phyloP scores from a whole-genome alignment of 2,888 invertebrate genomes.

The Drosophila tanythrix region DNA sequence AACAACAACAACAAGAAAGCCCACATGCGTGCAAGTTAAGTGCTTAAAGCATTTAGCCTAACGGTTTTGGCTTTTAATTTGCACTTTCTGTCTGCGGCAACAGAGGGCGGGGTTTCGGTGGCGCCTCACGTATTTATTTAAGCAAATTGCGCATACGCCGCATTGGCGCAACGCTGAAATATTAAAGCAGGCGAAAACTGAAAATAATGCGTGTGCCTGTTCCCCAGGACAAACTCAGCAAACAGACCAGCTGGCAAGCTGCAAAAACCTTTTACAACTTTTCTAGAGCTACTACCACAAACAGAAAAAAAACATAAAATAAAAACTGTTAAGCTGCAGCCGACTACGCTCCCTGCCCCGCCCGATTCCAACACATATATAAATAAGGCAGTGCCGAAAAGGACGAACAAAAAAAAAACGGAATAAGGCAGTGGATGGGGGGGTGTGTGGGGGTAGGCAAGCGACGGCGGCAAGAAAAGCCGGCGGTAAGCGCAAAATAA shows the following conservation, averaged over 20 bases:
- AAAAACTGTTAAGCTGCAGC: conserved; percentile 59
- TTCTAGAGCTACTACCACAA: conserved; percentile 43
- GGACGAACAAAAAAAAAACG: conserved; percentile 7
- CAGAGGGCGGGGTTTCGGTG: not conserved
- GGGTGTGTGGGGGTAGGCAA: not conserved
- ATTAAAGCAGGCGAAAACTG: conserved; percentile 57
- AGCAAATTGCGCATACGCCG: conserved; percentile 71
- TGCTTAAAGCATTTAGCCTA: conserved; percentile 76
- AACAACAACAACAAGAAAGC: conserved; percentile 7
- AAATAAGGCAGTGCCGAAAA: conserved; percentile 54
- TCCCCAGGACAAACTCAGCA: conserved; percentile 33
- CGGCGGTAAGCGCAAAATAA: conserved; percentile 80
- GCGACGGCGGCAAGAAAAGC: conserved; percentile 61
- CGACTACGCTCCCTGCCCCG: conserved; percentile 17
- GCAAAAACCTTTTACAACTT: conserved; percentile 76
- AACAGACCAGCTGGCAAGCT: conserved; percentile 66
- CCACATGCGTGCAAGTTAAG: conserved; percentile 66
- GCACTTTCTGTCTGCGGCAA: conserved; percentile 42
- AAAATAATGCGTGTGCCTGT: conserved; percentile 31
- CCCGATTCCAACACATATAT: conserved; percentile 12
- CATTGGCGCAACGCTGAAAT: conserved; percentile 50
- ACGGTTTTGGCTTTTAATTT: conserved; percentile 71
- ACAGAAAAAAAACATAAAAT: not conserved
- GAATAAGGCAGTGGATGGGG: conserved; percentile 29
- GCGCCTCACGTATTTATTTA: conserved; percentile 70